A percentile compares a stretch with the other conserved stretches of the same genome.
Conservation (phyloP, 1,140 invertebrate genomes). For the Mactra quadrangularis region DNA sequence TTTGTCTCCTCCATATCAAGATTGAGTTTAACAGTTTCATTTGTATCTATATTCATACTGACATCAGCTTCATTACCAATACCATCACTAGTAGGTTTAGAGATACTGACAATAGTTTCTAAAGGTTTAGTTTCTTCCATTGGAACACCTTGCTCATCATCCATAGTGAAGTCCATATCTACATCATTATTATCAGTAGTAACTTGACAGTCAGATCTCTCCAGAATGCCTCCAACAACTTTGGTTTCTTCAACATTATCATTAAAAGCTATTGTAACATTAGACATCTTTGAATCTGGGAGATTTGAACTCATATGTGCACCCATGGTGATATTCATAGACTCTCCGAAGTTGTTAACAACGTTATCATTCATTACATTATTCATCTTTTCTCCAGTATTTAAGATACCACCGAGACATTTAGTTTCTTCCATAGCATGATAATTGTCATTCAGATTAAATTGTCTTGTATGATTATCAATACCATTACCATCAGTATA, state of each 20-base stretch:
- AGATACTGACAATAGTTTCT: constrained; percentile 24
- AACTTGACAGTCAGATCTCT: no score
- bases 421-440: constrained; percentile 34
- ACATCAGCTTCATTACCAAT: no score
- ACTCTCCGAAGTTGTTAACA: no score
- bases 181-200: not conserved
- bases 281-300: no score
- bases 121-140: constrained; percentile 52
- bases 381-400: not conserved
- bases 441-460: not conserved
- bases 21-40: not conserved
- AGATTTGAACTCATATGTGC: no score
- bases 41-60: not conserved
- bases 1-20: constrained; percentile 27
- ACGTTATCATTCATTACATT: no score
- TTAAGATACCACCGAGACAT: constrained; percentile 32
- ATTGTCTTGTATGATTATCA: constrained; percentile 33
- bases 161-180: not conserved
- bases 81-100: no score
- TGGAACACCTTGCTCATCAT: not conserved
- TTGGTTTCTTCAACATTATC: constrained; percentile 24
- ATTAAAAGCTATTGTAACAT: no score
- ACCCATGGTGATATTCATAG: no score
- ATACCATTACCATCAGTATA: not conserved
- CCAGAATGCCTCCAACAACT: constrained; percentile 30